Evolutionary conservation across 2,888 invertebrate species (phyloP).

Genomic region (Pilophorus perplexus): DNA sequence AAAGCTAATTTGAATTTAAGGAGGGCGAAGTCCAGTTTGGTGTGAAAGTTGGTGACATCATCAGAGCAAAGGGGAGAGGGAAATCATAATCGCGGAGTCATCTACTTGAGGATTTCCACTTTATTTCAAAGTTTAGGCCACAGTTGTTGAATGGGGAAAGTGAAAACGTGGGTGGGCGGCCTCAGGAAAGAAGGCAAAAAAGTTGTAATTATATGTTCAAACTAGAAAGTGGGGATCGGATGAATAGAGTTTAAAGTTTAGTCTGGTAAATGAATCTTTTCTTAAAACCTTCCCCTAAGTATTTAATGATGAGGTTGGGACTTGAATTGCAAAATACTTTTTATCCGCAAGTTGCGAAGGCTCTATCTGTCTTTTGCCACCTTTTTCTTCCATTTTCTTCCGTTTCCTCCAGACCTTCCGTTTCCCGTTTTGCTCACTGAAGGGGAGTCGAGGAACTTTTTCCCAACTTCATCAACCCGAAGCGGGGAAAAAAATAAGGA

Average conservation of each 20-base stretch:
- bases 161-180: not conserved
- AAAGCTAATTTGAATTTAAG: conserved; percentile 5
- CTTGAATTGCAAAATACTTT: conserved; percentile 29
- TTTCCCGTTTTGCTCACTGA: not conserved
- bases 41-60: not conserved
- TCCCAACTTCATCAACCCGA: conserved; percentile 15
- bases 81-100: not conserved
- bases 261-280: conserved; percentile 26
- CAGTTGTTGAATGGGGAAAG: not conserved
- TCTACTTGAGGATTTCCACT: not conserved
- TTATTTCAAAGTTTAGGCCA: conserved; percentile 11
- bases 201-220: conserved; percentile 22
- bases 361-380: conserved; percentile 28
- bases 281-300: conserved; percentile 25
- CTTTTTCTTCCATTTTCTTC: conserved; percentile 15
- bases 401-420: not conserved
- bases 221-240: conserved; percentile 24
- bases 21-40: not conserved
- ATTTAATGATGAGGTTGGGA: conserved; percentile 22
- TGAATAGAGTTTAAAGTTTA: conserved; percentile 24
- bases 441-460: conserved; percentile 6
- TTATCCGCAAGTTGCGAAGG: conserved; percentile 21
- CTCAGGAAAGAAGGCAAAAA: not conserved
- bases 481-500: not conserved
- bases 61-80: not conserved